These are phyloP conservation scores for Paratilapia polleni DNA, from an alignment of 2,113 vertebrate genomes.

Conservation along the genomic window DNA sequence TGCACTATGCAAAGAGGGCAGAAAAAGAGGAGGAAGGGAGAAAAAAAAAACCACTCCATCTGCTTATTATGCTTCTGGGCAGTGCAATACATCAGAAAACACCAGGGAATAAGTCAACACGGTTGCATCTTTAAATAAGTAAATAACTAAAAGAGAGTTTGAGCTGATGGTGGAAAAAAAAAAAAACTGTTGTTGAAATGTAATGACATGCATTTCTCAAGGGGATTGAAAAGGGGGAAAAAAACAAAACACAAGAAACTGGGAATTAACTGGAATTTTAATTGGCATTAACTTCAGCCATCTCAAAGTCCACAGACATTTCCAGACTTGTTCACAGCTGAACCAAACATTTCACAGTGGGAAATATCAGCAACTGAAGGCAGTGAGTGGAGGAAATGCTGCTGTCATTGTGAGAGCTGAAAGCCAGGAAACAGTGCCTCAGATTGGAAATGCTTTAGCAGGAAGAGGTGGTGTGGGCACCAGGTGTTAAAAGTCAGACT, in stretches of 20 bases:
- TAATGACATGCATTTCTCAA: conserved; percentile 29
- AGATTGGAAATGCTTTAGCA: neutral
- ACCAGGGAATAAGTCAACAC: conserved; percentile 39
- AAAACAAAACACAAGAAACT: neutral
- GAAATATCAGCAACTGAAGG: conserved; percentile 6
- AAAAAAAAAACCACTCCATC: conserved; percentile 27
- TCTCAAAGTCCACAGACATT: conserved; percentile 24
- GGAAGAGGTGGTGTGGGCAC: conserved; percentile 27
- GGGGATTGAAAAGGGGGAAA: neutral
- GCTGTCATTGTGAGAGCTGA: conserved; percentile 14
- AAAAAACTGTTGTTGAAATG: conserved; percentile 16
- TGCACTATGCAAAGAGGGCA: conserved; percentile 36
- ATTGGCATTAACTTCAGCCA: conserved; percentile 18
- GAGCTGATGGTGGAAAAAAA: conserved; percentile 5
- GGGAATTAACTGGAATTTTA: conserved; percentile 45
- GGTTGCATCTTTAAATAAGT: conserved; percentile 56
- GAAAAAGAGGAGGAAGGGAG: neutral
- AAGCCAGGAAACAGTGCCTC: conserved; percentile 20
- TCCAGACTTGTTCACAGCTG: neutral
- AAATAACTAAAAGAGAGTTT: conserved; percentile 45
- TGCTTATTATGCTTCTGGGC: conserved; percentile 51
- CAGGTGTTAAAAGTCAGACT: conserved; percentile 61
- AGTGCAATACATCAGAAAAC: conserved; percentile 42
- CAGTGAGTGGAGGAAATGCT: conserved; percentile 25
- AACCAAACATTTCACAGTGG: neutral